Conservation (phyloP, 2,888 invertebrate species). For the Drosophila seclusa region DNA sequence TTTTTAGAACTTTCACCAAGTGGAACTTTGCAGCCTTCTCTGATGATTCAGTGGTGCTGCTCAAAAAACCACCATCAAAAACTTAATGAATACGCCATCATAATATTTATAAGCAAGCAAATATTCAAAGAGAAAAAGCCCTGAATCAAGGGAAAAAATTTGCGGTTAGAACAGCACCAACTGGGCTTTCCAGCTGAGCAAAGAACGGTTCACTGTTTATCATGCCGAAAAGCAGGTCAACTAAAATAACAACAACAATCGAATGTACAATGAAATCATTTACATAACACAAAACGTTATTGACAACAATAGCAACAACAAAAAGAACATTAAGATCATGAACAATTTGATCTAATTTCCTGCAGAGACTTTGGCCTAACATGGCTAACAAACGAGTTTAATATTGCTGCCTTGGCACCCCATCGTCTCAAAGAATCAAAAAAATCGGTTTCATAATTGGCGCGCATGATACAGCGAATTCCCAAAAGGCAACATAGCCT, state of each 20-base stretch:
- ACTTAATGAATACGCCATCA: slow-evolving; percentile 36
- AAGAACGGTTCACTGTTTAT: slow-evolving; percentile 25
- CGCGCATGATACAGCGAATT: slow-evolving; percentile 74
- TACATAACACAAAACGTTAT: slow-evolving; percentile 34
- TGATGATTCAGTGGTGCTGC: slow-evolving; percentile 53
- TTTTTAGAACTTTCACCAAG: slow-evolving; percentile 68
- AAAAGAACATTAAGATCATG: slow-evolving; percentile 58
- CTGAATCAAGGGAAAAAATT: slow-evolving; percentile 13
- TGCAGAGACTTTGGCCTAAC: slow-evolving; percentile 26
- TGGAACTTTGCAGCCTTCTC: slow-evolving; percentile 8
- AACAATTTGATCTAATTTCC: slow-evolving; percentile 77
- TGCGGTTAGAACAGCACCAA: slow-evolving; percentile 52
- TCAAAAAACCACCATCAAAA: slow-evolving; percentile 15
- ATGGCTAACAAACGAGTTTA: slow-evolving; percentile 42
- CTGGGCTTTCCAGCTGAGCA: slow-evolving; percentile 47
- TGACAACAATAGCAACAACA: slow-evolving; percentile 28
- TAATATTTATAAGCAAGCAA: slow-evolving; percentile 4
- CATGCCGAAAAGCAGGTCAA: slow-evolving; percentile 52
- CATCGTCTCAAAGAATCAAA: slow-evolving; percentile 32
- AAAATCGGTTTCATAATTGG: slow-evolving; percentile 55
- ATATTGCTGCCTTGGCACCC: slow-evolving; percentile 33
- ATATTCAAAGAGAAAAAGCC: slow-evolving; percentile 3
- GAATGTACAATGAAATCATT: slow-evolving; percentile 43
- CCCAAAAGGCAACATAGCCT: slow-evolving; percentile 35
- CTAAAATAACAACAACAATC: slow-evolving; percentile 33